Base-by-base conservation (phyloP, 2,113 vertebrate genomes). In the Quiscalus mexicanus region DNA sequence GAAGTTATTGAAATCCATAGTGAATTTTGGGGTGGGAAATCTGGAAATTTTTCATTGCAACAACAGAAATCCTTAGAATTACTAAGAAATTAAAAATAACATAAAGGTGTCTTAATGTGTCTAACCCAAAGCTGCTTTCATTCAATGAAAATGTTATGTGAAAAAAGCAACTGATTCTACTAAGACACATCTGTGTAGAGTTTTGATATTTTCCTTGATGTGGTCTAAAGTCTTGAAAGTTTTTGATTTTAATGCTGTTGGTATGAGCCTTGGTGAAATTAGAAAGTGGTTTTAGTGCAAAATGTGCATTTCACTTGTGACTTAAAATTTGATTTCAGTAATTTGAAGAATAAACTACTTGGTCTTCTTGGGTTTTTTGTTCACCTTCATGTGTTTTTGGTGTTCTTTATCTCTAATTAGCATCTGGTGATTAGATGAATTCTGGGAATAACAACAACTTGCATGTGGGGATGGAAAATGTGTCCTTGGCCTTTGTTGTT, bases 181-280 rank as follows among this genome's bases (percentile, higher is more conserved):
- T 2, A 52, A 64, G 15, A 1, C 2, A 44, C 50, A 68, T 1
- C 42, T 41, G 28, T 70, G 10, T 5, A 28, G 2, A 33, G 5
- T 53, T 65, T 31, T 15, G 24, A 49, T 73, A 3, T 70, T 80
- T 65, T 77, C 17, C 23, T 78, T 20, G 2, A 0, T 16, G 7
- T 25, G 12, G 18, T 47, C 19, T 6, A 42, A 87, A 87, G 3
- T 5, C 15, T 90, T 25, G 11, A 49, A 44, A 7, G 5, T 3
- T 11, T 64, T 63, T 79, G 0, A 21, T 81, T 91, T 75, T 20
- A 31, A 7, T 7, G 18, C 15, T 59, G 5, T 35, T 93, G 12
- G 37, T 33, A 13, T 17, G n/a, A 81, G 2, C 7, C 16, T 65
- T 2, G 3, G 42, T 78, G 39, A 5, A 1, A 1, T 15, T 10